These are phyloP conservation scores for Dorcus hopei DNA, from an alignment of 2,888 invertebrate species.

Conservation along the genomic window DNA sequence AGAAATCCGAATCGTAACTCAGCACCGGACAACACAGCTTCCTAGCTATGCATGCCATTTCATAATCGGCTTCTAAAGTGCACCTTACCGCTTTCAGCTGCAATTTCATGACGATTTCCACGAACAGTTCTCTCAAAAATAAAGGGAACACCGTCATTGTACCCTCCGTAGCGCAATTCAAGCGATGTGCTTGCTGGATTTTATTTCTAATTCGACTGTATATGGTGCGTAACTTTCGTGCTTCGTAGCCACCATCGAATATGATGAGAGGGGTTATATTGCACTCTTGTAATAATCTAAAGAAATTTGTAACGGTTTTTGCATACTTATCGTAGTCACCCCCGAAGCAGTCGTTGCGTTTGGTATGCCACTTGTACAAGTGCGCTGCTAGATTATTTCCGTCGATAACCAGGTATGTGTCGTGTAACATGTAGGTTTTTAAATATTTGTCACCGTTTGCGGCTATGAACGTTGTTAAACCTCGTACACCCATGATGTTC, in stretches of 20 bases:
- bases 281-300: slow-evolving; percentile 66
- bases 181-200: slow-evolving; percentile 56
- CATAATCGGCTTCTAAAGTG: slow-evolving; percentile 86
- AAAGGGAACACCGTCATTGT: slow-evolving; percentile 68
- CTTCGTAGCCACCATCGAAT: slow-evolving; percentile 77
- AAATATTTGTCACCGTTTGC: slow-evolving; percentile 63
- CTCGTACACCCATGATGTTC: slow-evolving; percentile 74
- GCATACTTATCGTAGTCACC: slow-evolving; percentile 82
- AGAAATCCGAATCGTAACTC: slow-evolving; percentile 94
- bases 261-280: slow-evolving; percentile 70
- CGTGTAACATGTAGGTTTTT: slow-evolving; percentile 61
- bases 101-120: slow-evolving; percentile 64
- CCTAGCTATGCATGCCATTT: slow-evolving; percentile 78
- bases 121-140: slow-evolving; percentile 71
- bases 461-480: slow-evolving; percentile 77
- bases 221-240: slow-evolving; percentile 67
- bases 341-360: slow-evolving; percentile 71
- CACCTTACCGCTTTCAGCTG: slow-evolving; percentile 68
- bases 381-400: slow-evolving; percentile 74
- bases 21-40: slow-evolving; percentile 79
- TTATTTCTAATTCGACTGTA: slow-evolving; percentile 58
- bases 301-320: slow-evolving; percentile 63
- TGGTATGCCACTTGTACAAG: slow-evolving; percentile 61
- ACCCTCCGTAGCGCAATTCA: slow-evolving; percentile 57
- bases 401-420: slow-evolving; percentile 72